Evolutionary conservation across 2,797 vertebrate genomes (phyloP).

Genomic region (Leontocebus nigricollis): DNA sequence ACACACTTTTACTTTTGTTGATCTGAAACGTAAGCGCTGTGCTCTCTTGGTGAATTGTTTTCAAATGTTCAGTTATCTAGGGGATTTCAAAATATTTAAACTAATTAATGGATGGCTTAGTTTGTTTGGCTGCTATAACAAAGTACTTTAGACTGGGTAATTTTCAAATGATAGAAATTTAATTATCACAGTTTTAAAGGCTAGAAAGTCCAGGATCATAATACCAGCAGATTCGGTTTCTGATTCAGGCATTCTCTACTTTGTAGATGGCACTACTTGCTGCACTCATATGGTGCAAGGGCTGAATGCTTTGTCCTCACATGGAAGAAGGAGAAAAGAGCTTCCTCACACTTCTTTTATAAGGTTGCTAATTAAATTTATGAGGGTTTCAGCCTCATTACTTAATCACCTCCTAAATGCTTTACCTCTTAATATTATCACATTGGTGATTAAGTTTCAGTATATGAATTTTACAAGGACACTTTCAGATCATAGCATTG

Average conservation of each 20-base stretch:
- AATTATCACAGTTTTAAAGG: background rate
- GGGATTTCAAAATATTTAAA: background rate
- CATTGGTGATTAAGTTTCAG: background rate
- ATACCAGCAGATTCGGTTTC: background rate
- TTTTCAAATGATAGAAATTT: background rate
- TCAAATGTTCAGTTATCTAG: background rate
- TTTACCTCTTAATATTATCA: background rate
- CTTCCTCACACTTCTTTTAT: background rate
- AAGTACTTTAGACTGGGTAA: background rate
- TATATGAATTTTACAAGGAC: background rate
- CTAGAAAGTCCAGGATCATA: background rate
- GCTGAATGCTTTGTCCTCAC: background rate
- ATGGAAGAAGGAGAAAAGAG: background rate
- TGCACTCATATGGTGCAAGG: no score
- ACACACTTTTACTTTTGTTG: background rate
- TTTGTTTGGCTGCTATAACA: background rate
- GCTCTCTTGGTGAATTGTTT: background rate
- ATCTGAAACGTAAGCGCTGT: background rate
- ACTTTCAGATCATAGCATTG: background rate
- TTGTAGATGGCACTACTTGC: no score
- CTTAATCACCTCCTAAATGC: background rate
- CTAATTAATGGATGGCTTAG: background rate
- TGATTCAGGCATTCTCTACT: background rate
- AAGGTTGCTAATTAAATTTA: background rate
- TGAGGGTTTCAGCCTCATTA: background rate